Evolutionary conservation across 2,113 vertebrate species (phyloP).

Genomic region (Cyrtonyx montezumae): DNA sequence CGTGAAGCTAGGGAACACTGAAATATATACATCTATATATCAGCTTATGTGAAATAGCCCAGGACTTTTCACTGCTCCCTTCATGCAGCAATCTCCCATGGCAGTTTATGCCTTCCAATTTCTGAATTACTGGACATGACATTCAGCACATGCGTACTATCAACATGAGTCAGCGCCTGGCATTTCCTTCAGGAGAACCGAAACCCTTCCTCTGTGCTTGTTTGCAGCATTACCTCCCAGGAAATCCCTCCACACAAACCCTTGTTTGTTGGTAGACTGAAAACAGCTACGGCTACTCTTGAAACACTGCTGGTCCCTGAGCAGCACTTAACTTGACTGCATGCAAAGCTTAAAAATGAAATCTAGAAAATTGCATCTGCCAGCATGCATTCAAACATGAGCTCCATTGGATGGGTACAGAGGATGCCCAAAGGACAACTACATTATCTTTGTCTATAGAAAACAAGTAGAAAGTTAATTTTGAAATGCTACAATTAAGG

Average conservation of each 20-base stretch:
- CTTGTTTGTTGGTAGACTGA: neutral
- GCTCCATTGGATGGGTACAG: neutral
- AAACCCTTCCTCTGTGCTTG: neutral
- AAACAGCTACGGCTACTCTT: neutral
- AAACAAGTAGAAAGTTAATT: slow-evolving; percentile 33
- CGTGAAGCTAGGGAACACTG: neutral
- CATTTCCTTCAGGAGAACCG: neutral
- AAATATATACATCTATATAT: neutral
- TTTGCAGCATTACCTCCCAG: neutral
- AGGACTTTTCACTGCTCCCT: neutral
- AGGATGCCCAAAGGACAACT: neutral
- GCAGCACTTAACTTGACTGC: neutral
- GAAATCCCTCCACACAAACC: neutral
- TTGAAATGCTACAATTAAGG: slow-evolving; percentile 33
- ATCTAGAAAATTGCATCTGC: neutral
- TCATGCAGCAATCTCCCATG: rapidly evolving
- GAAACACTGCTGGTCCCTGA: neutral
- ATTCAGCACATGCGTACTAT: neutral
- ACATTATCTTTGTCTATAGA: neutral
- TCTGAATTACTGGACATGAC: neutral
- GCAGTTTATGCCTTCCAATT: neutral
- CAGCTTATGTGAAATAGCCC: neutral
- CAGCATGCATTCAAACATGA: neutral
- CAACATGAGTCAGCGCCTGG: neutral
- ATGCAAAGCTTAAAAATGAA: slow-evolving; percentile 11